phyloP scores from a whole-genome alignment of 2,797 vertebrate species.

The Sebastiscus tertius region DNA sequence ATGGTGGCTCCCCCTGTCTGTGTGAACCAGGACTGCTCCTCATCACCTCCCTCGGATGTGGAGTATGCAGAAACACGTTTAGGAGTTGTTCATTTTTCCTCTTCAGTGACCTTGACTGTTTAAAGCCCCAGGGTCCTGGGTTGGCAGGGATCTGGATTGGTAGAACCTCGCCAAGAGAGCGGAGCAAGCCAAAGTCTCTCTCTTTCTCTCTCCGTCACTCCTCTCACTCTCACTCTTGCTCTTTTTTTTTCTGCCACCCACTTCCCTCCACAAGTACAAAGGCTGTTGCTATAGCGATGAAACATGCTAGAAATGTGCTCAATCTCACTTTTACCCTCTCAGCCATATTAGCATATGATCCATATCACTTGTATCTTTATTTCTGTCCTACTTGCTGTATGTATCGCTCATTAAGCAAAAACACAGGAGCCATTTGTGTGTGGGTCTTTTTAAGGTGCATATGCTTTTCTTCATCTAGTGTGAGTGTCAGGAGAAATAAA shows the following conservation, averaged over 20 bases:
- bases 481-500: background rate
- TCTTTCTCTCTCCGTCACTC: conserved; percentile 45
- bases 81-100: conserved; percentile 70
- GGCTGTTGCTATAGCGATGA: conserved; percentile 81
- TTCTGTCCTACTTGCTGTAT: background rate
- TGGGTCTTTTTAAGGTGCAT: background rate
- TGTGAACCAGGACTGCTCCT: conserved; percentile 42
- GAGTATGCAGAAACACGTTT: conserved; percentile 53
- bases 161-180: conserved; percentile 59
- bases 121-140: conserved; percentile 57
- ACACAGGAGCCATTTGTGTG: background rate
- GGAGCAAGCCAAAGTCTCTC: conserved; percentile 57
- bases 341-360: conserved; percentile 59
- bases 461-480: background rate
- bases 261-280: conserved; percentile 72
- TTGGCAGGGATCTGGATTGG: conserved; percentile 59
- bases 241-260: conserved; percentile 68
- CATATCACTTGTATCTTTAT: conserved; percentile 45
- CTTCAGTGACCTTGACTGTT: conserved; percentile 71
- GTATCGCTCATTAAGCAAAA: conserved; percentile 25
- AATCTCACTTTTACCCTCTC: conserved; percentile 65
- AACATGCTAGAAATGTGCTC: conserved; percentile 72
- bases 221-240: conserved; percentile 52
- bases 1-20: conserved; percentile 67
- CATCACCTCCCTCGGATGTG: conserved; percentile 6